Evolutionary conservation across 2,888 invertebrate species (phyloP), one percentile per base, ranked within the genome.

Genomic region (Nudaria mundana): DNA sequence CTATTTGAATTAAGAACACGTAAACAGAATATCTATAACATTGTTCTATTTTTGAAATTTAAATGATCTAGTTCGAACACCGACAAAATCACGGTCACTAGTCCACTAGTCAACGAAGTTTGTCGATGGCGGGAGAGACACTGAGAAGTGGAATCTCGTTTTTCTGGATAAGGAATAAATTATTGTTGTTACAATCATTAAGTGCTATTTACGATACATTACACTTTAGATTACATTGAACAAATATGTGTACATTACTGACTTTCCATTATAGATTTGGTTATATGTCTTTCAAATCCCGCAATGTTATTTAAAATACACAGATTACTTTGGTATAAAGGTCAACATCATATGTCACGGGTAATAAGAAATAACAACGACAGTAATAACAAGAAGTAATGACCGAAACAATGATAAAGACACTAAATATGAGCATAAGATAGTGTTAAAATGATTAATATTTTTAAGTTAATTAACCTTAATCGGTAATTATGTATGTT

Each of bases 351-450:
- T 14, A 7, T 41, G 14, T 31, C 31, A 25, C 24, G 29, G 37
- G 53, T 50, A 47, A 42, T 31, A 37, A 28, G 41, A n/a, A n/a
- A n/a, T n/a, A n/a, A n/a, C n/a, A n/a, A n/a, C n/a, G n/a, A n/a
- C n/a, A n/a, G n/a, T n/a, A n/a, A n/a, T n/a, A n/a, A 44, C 40
- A 51, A 53, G 62, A 71, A 71, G 72, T 72, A 77, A 72, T 73
- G 74, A 75, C 75, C 74, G 70, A 63, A 41, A 43, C 48, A 42
- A 49, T 44, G 71, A 76, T 72, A 76, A 70, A 57, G 48, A 48
- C 40, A 62, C 54, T 51, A 51, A 66, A 63, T 63, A 66, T 61
- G 48, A 46, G 40, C 36, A 12, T 6, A 14, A 34, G 58, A 65
- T 65, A 65, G 46, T 35, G 39, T 26, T 45, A 44, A 31, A 36